Percentiles rank a stretch among this genome's conserved stretches.
Conservation (phyloP, 2,888 invertebrate species). For the Onchidella celtica region DNA sequence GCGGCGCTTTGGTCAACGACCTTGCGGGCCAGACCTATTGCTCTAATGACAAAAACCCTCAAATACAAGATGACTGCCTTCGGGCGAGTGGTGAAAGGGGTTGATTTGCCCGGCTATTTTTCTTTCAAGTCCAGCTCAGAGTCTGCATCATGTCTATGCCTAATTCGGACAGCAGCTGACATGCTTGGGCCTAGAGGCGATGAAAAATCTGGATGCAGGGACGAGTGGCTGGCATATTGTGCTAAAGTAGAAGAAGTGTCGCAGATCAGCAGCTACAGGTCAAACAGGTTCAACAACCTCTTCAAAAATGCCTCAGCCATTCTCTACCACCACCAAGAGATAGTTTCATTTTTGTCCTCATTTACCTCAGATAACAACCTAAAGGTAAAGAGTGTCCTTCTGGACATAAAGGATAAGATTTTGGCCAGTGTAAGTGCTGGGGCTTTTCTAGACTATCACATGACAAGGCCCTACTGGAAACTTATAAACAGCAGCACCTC, state of each 20-base stretch:
- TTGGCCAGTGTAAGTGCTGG: background rate
- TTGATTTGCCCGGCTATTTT: too few species aligned
- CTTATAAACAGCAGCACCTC: background rate
- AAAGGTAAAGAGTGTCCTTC: background rate
- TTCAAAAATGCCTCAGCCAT: conserved; percentile 23
- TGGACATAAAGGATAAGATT: background rate
- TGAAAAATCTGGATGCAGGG: conserved; percentile 31
- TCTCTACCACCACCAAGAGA: background rate
- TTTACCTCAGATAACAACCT: background rate
- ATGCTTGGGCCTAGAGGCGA: conserved; percentile 37
- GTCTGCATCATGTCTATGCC: conserved; percentile 10
- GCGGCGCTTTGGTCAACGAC: too few species aligned
- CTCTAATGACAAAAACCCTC: too few species aligned
- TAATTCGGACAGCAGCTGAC: conserved; percentile 22
- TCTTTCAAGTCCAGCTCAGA: background rate
- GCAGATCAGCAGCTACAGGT: background rate
- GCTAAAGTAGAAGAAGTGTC: background rate
- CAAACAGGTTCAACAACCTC: conserved; percentile 22
- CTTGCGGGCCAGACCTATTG: too few species aligned
- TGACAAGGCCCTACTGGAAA: conserved; percentile 24
- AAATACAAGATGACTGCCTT: too few species aligned
- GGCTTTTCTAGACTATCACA: background rate
- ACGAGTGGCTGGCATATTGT: conserved; percentile 31
- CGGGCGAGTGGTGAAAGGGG: too few species aligned
- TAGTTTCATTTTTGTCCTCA: background rate